Conservation (phyloP, 2,797 vertebrate genomes). For the Poecilia gillii region DNA sequence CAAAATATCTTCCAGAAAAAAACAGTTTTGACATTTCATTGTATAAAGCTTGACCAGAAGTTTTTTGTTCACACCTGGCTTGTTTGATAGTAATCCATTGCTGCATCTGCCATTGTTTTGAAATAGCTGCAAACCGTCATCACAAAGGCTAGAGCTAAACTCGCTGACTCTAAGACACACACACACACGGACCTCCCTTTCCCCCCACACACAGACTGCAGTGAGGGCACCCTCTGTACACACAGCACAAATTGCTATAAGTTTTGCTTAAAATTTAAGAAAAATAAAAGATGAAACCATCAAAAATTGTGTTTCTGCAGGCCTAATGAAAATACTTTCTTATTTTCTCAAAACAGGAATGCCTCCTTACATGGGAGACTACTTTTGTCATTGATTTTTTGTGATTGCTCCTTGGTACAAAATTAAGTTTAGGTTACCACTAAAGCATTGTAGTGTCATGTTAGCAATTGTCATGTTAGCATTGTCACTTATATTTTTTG, state of each 20-base stretch:
- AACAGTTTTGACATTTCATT: background rate
- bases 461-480: background rate
- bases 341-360: background rate
- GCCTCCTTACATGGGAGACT: background rate
- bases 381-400: background rate
- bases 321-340: background rate
- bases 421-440: background rate
- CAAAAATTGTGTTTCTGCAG: background rate
- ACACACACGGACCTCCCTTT: background rate
- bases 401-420: background rate
- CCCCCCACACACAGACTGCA: background rate
- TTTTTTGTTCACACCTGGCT: background rate
- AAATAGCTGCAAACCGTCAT: background rate
- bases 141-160: background rate
- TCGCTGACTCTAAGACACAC: background rate
- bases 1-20: background rate
- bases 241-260: background rate
- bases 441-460: background rate
- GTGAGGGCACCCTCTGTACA: background rate
- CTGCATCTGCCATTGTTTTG: background rate
- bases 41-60: background rate
- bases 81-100: background rate
- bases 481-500: background rate
- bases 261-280: background rate
- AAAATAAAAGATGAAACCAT: background rate